Conservation (phyloP, 35 echinoderm and acorn worm genomes). For the Hemicentrotus pulcherrimus region DNA sequence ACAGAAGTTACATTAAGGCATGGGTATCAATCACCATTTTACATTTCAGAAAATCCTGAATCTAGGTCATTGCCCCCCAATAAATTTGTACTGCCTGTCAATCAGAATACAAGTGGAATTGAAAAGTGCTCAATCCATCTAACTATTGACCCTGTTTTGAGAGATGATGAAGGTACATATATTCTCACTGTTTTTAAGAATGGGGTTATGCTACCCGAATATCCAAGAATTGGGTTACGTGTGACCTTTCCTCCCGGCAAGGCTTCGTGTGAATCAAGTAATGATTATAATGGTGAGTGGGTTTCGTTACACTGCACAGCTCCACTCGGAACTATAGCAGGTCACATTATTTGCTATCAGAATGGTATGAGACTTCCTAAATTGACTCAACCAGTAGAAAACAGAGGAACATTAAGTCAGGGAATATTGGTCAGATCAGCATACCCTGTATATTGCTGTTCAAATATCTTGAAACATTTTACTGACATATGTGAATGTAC, state of each 20-base stretch:
- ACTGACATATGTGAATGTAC: background rate
- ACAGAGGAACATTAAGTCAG: background rate
- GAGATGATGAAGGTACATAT: background rate
- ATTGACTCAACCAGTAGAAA: background rate
- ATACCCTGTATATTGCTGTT: background rate
- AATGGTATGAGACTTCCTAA: background rate
- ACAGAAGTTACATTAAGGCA: background rate
- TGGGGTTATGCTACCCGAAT: background rate
- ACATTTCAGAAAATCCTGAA: background rate
- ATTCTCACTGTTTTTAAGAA: background rate
- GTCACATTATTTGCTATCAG: background rate
- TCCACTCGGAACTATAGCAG: background rate
- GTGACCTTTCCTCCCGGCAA: background rate
- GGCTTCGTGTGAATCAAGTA: conserved; percentile 1
- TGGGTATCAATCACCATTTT: background rate
- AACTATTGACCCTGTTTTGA: background rate
- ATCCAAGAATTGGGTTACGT: background rate
- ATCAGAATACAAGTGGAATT: background rate
- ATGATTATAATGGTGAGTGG: background rate
- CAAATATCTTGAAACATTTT: too few species aligned
- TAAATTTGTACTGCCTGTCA: background rate
- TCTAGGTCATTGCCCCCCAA: background rate
- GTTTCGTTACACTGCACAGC: background rate
- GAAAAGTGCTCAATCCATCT: background rate
- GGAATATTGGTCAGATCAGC: background rate